Percentiles rank a stretch among this genome's conserved stretches.
Conservation (phyloP, 1,140 invertebrate genomes). For the Neodiprion lecontei region DNA sequence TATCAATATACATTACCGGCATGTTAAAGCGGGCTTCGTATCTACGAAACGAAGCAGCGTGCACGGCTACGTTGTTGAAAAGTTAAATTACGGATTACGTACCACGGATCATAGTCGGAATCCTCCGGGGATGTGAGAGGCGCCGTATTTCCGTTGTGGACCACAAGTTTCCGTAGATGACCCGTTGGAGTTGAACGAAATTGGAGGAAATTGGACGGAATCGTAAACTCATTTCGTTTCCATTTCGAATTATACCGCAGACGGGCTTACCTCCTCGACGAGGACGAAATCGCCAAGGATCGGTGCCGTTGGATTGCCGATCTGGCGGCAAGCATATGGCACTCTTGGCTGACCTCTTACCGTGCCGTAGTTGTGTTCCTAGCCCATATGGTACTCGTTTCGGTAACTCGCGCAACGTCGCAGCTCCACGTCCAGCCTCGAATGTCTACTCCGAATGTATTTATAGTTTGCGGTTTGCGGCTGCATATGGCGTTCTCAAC, state of each 20-base stretch:
- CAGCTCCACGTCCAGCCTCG: background rate
- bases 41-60: background rate
- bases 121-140: too few species aligned
- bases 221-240: too few species aligned
- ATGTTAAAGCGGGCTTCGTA: background rate
- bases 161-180: too few species aligned
- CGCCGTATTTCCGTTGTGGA: too few species aligned
- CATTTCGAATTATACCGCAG: background rate
- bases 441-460: background rate
- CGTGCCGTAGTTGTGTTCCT: background rate
- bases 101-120: too few species aligned
- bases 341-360: background rate
- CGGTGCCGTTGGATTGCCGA: background rate
- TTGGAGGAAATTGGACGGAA: too few species aligned
- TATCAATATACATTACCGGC: conserved; percentile 7
- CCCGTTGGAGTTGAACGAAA: too few species aligned
- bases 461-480: conserved; percentile 7
- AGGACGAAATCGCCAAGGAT: background rate
- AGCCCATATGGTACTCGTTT: conserved; percentile 4
- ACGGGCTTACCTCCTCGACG: background rate
- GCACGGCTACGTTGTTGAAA: too few species aligned
- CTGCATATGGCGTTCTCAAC: background rate
- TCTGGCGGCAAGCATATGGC: background rate
- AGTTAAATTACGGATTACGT: too few species aligned
- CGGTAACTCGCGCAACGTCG: background rate